Base-by-base conservation (phyloP, 2,888 invertebrate species). In the Trichacis sp. region DNA sequence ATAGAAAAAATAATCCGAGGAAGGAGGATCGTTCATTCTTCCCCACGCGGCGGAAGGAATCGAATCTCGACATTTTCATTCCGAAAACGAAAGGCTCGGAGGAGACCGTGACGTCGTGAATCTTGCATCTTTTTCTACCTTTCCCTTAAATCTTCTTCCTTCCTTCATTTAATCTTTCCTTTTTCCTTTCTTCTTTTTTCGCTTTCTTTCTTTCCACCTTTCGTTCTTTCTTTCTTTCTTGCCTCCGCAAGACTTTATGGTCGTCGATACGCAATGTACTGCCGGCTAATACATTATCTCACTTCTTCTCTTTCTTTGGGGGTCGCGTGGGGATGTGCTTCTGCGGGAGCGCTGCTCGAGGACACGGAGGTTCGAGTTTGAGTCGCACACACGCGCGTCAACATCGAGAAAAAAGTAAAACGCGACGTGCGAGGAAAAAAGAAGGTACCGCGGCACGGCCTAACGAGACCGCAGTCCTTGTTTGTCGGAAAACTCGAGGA, bases 71-170 rank as follows among this genome's bases (percentile, higher is more conserved):
- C 29, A 15, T 33, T 59, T 64, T 63, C 63, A 63, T 64, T 59
- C 57, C 63, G 61, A 68, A 68, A 62, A 62, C 64, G 65, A 62
- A 56, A 61, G 57, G 54, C 48, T 53, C 47, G 55, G 57, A 63
- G 61, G 45, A 33, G 43, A 1, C 36, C 12, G 15, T 19, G 48
- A 38, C 53, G 15, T 54, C 29, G 30, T 43, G 20, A 53, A 19
- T 45, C 45, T 30, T 14, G 48, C 2, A 30, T 18, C 40, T 50
- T 15, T n/a, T 33, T 40, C 36, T 46, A 9, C 50, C 1, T 30
- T 42, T 29, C 18, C 33, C 12, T 50, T 33, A 38, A 38, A 17
- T 19, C 50, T 48, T 43, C 36, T 64, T 55, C 43, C 45, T 29
- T 29, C 45, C 40, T 56, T 20, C 49, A 55, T 40, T n/a, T n/a